phyloP scores from a whole-genome alignment of 2,888 invertebrate genomes.

The Morpho helenor region DNA sequence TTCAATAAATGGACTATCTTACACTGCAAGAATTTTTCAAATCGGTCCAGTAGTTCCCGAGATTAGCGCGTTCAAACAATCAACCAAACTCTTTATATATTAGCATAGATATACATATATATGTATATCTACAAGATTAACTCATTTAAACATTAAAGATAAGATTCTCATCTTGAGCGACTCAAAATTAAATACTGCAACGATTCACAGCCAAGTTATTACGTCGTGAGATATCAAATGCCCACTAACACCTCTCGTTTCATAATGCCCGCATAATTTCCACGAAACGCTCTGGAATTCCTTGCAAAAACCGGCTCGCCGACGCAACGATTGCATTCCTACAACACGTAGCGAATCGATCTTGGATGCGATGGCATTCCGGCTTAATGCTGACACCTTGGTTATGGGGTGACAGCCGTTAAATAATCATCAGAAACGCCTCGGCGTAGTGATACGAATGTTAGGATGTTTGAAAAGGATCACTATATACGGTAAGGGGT shows the following conservation, averaged over 20 bases:
- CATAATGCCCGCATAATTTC: conserved; percentile 7
- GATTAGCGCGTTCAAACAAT: too few relatives aligned
- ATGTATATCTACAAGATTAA: too few relatives aligned
- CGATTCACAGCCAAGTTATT: neutral
- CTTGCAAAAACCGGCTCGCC: conserved; percentile 3
- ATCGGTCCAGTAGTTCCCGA: too few relatives aligned
- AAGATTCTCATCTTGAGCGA: too few relatives aligned
- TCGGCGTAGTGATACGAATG: too few relatives aligned
- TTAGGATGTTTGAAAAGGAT: too few relatives aligned
- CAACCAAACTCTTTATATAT: too few relatives aligned
- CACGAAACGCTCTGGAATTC: conserved; percentile 3
- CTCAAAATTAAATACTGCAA: neutral
- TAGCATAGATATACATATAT: too few relatives aligned
- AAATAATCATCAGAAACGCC: neutral
- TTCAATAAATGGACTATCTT: too few relatives aligned
- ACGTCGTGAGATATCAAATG: neutral
- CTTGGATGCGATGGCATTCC: conserved; percentile 15
- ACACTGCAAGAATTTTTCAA: too few relatives aligned
- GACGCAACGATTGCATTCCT: conserved; percentile 10
- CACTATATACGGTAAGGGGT: too few relatives aligned
- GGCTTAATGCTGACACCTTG: neutral
- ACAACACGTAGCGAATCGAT: conserved; percentile 23
- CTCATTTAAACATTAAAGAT: too few relatives aligned
- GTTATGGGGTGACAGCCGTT: neutral
- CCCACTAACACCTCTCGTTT: conserved; percentile 2